Conservation (phyloP, 2,888 invertebrate species). For the Synergus japonicus region DNA sequence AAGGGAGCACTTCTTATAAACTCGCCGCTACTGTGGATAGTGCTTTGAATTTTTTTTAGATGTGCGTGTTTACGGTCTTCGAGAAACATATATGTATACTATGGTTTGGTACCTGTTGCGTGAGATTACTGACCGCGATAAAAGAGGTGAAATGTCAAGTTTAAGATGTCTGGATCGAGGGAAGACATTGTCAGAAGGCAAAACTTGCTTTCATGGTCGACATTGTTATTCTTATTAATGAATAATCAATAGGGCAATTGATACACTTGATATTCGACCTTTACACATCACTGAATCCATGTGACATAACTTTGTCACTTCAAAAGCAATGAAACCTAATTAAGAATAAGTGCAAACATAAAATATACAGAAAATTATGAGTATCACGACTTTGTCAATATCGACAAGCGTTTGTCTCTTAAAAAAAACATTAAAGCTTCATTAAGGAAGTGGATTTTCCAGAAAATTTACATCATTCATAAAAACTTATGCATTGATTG, state of each 20-base stretch:
- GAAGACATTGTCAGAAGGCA: not conserved
- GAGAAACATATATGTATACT: no score
- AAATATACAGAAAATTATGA: not conserved
- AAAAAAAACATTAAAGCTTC: not conserved
- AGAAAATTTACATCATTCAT: not conserved
- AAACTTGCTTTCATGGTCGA: not conserved
- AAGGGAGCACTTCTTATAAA: no score
- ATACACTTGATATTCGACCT: not conserved
- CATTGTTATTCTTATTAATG: not conserved
- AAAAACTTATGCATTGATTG: not conserved
- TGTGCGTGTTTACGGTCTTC: no score
- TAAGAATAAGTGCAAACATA: not conserved
- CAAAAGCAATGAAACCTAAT: not conserved
- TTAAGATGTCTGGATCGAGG: not conserved
- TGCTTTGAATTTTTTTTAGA: no score
- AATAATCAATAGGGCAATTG: not conserved
- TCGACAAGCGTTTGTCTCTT: not conserved
- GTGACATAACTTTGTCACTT: not conserved
- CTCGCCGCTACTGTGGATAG: no score
- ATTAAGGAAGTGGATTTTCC: constrained; percentile 4
- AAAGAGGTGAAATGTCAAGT: not conserved
- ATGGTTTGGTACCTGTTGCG: not conserved
- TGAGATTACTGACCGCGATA: not conserved
- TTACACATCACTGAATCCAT: not conserved
- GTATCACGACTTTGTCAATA: not conserved